Evolutionary conservation across 2,797 vertebrate genomes (phyloP), one percentile per base, ranked within the genome.

Genomic region (Choloepus didactylus): DNA sequence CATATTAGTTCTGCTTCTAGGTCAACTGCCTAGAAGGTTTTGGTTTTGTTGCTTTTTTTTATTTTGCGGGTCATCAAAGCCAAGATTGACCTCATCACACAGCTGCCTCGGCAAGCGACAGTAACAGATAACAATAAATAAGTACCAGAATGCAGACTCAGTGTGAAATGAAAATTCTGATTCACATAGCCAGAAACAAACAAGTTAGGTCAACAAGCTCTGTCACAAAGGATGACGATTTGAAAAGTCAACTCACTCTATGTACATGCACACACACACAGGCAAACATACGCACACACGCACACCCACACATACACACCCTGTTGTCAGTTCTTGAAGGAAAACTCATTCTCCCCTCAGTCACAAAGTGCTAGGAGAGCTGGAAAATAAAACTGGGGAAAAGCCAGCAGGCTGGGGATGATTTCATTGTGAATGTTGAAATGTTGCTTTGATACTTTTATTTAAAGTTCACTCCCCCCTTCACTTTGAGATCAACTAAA

Each of bases 291-390:
- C 27, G 12, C 8, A 35, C n/a, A 5, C 64, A 67, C 31, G 6
- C 64, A 38, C 67, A 23, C 23, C 9, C 5, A 0, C 4, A 18
- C 11, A 23, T 41, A 6, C 82, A 49, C 27, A 93, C 95, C 89
- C 94, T 87, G 92, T 92, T 85, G 92, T 91, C 95, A 44, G 86
- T 41, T 92, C 83, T 72, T 29, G 25, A 84, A 80, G 69, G 35
- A 9, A 41, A 51, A 93, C 87, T 66, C 83, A 66, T 76, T 92
- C 95, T 79, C 94, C 92, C 70, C 29, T n/a, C 38, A 44, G 2
- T 49, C 51, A 60, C 69, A 29, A 62, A 38, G 16, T 23, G 49
- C 27, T 75, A 35, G 76, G 7, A 56, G 75, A 14, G 66, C 3
- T 59, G 73, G 60, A 64, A 96, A 83, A 82, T 0, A 49, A 6